These are phyloP conservation scores for Speoplatyrhinus poulsoni DNA, from an alignment of 2,113 vertebrate species.

Conservation along the genomic window DNA sequence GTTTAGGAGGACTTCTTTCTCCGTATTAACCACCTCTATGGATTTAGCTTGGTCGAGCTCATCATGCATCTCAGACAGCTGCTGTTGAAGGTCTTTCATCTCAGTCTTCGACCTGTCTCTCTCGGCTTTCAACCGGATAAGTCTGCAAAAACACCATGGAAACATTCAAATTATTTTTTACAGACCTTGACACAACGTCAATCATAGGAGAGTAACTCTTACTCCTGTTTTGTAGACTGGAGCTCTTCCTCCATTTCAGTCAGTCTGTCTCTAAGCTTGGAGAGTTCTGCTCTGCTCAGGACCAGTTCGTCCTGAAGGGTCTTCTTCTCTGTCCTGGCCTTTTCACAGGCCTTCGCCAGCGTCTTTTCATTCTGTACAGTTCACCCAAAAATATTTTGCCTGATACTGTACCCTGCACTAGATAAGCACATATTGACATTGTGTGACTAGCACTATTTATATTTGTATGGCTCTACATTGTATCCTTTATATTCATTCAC, in stretches of 20 bases:
- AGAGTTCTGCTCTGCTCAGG: conserved; percentile 77
- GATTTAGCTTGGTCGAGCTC: conserved; percentile 84
- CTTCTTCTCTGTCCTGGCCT: conserved; percentile 77
- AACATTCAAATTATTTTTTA: not conserved
- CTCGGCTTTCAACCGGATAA: conserved; percentile 88
- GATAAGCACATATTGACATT: too few relatives aligned
- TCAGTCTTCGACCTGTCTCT: conserved; percentile 85
- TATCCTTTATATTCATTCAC: too few relatives aligned
- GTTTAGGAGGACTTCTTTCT: conserved; percentile 64
- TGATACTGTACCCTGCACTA: too few relatives aligned
- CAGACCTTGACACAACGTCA: not conserved
- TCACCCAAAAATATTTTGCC: not conserved
- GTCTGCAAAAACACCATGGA: conserved; percentile 65
- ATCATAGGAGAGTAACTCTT: conserved; percentile 50
- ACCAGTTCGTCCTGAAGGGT: conserved; percentile 77
- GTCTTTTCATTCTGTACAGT: conserved; percentile 83
- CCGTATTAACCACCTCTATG: conserved; percentile 43
- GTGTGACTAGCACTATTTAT: too few relatives aligned
- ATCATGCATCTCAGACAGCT: conserved; percentile 97
- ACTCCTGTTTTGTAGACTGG: conserved; percentile 85
- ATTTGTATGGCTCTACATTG: too few relatives aligned
- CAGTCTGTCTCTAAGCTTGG: conserved; percentile 75
- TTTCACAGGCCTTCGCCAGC: conserved; percentile 80
- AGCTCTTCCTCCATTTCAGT: conserved; percentile 83
- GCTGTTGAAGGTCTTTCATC: conserved; percentile 91